Base-by-base conservation (phyloP, 2,113 vertebrate genomes). In the Syngnathoides biaculeatus region DNA sequence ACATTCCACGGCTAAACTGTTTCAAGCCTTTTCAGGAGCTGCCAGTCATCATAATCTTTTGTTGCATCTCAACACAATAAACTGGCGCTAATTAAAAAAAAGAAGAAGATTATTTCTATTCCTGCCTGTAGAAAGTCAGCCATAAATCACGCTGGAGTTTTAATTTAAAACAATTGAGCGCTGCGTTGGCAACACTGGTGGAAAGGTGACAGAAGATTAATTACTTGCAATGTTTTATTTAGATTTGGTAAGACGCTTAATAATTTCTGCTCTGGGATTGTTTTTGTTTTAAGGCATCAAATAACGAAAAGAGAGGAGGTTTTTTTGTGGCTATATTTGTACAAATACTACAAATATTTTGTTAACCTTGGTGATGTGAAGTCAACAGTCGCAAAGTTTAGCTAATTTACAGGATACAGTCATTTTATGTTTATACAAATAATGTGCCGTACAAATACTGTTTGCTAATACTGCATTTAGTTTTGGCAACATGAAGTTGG, bases 1-100 rank as follows among this genome's bases (percentile, higher is more conserved):
- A 55, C 52, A 55, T 55, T 55, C 10, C 22, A 12, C 6, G 52
- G 12, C 52, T 1, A 13, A 24, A 26, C 52, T 14, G 11, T 26
- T 26, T 61, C 30, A 59, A 71, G 60, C 72, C 68, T 73, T 75
- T 59, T 66, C 47, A 58, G 70, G 82, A 75, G 79, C 68, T 80
- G 42, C 48, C 67, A 64, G 55, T 50, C 58, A 39, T 71, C 57
- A 69, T 30, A 67, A 71, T 75, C 42, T 75, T 75, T 57, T 59
- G 61, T 66, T 43, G 48, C 50, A 75, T 68, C 60, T 69, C 45
- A 69, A 59, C 47, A n/a, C 12, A 26, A 11, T 14, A 43, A 64
- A 58, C 50, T 59, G 39, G 19, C 42, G 42, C 2, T 20, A 61
- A 71, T 48, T 66, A 71, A 45, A 72, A 53, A 53, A 13, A 53